Evolutionary conservation across 2,113 vertebrate genomes (phyloP).

Genomic region (Onychostoma macrolepis): DNA sequence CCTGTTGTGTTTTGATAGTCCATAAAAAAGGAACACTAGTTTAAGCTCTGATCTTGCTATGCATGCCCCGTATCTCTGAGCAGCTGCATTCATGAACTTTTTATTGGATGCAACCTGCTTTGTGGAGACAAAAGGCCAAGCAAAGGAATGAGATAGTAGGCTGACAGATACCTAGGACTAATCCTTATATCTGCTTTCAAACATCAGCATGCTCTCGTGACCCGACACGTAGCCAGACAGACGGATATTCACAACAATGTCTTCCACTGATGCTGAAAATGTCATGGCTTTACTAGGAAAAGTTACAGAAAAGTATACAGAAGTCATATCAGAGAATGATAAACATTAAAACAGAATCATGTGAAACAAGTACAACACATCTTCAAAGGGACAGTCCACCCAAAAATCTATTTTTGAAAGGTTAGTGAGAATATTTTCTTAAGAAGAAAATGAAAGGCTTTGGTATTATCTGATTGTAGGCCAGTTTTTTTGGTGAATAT

Average conservation of each 20-base stretch:
- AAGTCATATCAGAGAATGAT: not conserved
- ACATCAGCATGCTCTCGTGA: conserved; percentile 29
- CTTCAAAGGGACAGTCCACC: not conserved
- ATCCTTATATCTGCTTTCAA: conserved; percentile 60
- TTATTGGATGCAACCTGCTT: conserved; percentile 54
- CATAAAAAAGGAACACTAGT: conserved; percentile 8
- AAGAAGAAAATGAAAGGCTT: not conserved
- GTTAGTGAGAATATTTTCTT: not conserved
- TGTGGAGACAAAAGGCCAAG: conserved; percentile 41
- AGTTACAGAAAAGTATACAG: not conserved
- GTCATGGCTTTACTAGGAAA: not conserved
- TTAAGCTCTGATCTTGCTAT: conserved; percentile 38
- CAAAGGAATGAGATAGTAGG: conserved; percentile 60
- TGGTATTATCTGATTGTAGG: not conserved
- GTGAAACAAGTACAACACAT: not conserved
- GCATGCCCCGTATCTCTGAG: conserved; percentile 25
- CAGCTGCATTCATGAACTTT: conserved; percentile 14
- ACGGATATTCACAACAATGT: conserved; percentile 21
- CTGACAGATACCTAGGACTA: conserved; percentile 61
- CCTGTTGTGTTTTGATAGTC: conserved; percentile 4
- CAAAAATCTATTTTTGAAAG: not conserved
- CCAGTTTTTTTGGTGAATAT: not conserved
- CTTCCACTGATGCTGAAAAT: not conserved
- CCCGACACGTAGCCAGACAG: conserved; percentile 32
- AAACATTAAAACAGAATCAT: not conserved